These are phyloP conservation scores for Tipula confusa DNA, from an alignment of 2,888 invertebrate species.

Conservation along the genomic window DNA sequence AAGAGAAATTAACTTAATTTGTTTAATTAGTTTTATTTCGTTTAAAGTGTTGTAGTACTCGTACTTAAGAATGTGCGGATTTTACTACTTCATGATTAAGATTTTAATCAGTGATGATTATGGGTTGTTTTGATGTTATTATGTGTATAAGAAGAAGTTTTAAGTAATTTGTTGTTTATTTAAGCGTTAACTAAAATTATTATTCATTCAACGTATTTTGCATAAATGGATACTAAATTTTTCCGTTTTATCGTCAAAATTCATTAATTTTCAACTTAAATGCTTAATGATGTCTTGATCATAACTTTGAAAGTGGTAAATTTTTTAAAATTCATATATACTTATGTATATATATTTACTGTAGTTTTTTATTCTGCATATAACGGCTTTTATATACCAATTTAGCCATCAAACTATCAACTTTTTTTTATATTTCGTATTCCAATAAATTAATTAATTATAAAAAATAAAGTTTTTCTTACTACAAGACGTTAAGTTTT, in stretches of 20 bases:
- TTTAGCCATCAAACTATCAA: background rate
- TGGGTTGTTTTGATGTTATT: background rate
- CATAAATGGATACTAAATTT: background rate
- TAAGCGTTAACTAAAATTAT: background rate
- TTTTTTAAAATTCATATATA: background rate
- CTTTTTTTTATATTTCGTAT: background rate
- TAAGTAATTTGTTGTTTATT: background rate
- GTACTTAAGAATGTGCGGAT: background rate
- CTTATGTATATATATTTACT: too few species aligned
- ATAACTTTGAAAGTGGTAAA: background rate
- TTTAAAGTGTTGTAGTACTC: background rate
- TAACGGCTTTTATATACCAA: background rate
- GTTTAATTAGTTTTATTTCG: conserved; percentile 3
- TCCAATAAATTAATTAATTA: background rate
- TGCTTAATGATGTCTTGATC: background rate
- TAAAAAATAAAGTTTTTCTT: background rate
- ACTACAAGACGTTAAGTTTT: background rate
- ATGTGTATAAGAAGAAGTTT: background rate
- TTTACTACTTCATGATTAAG: background rate
- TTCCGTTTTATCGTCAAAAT: background rate
- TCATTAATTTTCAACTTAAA: background rate
- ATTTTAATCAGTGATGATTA: background rate
- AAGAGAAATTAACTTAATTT: background rate
- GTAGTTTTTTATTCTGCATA: background rate
- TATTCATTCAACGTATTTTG: background rate